Conservation (phyloP, 2,888 invertebrate species). For the Aphodius granarius region DNA sequence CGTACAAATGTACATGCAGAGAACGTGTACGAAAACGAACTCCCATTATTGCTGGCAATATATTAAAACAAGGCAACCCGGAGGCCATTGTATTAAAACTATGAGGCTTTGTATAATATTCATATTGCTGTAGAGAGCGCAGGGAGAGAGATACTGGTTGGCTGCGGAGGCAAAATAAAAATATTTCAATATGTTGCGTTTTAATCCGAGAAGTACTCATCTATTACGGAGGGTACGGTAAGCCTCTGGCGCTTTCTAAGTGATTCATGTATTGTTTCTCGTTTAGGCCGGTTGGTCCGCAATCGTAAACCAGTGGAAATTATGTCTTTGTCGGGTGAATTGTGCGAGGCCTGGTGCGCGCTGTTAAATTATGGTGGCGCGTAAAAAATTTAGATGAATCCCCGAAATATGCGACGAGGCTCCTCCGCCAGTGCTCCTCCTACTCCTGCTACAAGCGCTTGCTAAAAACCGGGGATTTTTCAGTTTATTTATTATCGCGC, state of each 20-base stretch:
- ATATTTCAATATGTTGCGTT: constrained; percentile 55
- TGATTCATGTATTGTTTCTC: constrained; percentile 56
- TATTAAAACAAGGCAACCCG: constrained; percentile 37
- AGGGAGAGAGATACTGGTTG: constrained; percentile 20
- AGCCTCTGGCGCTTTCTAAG: constrained; percentile 42
- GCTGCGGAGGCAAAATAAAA: constrained; percentile 47
- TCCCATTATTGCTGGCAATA: constrained; percentile 41
- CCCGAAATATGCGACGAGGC: constrained; percentile 27
- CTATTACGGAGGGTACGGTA: constrained; percentile 45
- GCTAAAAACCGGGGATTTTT: constrained; percentile 8
- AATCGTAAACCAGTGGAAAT: constrained; percentile 53
- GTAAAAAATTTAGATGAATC: constrained; percentile 34
- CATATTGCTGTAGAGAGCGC: constrained; percentile 38
- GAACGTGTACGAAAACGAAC: constrained; percentile 30
- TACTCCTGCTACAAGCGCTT: neutral
- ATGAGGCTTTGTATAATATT: constrained; percentile 46
- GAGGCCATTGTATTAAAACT: constrained; percentile 42
- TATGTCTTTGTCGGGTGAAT: constrained; percentile 48
- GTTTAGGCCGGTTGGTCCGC: constrained; percentile 43
- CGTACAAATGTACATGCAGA: neutral
- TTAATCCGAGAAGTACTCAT: constrained; percentile 56
- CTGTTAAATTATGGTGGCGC: constrained; percentile 35
- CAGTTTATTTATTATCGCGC: neutral
- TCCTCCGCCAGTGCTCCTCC: neutral
- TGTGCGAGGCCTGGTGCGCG: constrained; percentile 31